A percentile compares a stretch with the other conserved stretches of the same genome.
Conservation (phyloP, 2,113 vertebrate species). For the Benthochromis sp. region DNA sequence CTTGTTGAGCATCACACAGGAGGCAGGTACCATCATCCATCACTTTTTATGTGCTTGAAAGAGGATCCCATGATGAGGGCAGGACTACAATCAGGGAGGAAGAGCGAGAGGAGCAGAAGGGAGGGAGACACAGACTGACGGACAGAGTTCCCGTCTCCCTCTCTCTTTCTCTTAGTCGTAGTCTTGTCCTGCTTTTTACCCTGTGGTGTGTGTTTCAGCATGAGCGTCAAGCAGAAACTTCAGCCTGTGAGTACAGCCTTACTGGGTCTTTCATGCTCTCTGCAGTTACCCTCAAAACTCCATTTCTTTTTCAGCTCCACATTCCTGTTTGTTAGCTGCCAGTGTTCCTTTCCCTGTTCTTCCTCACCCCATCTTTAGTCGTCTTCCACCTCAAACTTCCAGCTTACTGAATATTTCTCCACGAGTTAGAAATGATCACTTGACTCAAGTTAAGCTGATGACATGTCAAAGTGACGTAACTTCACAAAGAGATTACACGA, state of each 20-base stretch:
- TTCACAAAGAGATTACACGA: background rate
- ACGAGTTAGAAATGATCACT: background rate
- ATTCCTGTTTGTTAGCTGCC: background rate
- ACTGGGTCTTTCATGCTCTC: background rate
- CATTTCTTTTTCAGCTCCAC: background rate
- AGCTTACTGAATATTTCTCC: background rate
- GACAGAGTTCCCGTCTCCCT: background rate
- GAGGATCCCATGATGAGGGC: background rate
- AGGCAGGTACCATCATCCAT: background rate
- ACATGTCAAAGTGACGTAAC: background rate
- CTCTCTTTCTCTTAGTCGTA: background rate
- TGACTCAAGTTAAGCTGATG: background rate
- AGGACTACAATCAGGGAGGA: slow-evolving; percentile 13
- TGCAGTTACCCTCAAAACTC: background rate
- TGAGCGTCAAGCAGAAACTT: slow-evolving; percentile 72
- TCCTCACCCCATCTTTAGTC: background rate
- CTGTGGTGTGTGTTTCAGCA: slow-evolving; percentile 47
- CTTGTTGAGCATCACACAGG: background rate
- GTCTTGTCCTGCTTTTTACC: slow-evolving; percentile 31
- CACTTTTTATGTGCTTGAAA: background rate
- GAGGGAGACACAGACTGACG: background rate
- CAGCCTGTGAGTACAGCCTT: slow-evolving; percentile 68
- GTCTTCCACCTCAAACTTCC: background rate
- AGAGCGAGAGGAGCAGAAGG: background rate
- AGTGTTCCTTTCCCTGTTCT: background rate